phyloP scores from a whole-genome alignment of 2,797 vertebrate species.

The Macroramphosus scolopax region DNA sequence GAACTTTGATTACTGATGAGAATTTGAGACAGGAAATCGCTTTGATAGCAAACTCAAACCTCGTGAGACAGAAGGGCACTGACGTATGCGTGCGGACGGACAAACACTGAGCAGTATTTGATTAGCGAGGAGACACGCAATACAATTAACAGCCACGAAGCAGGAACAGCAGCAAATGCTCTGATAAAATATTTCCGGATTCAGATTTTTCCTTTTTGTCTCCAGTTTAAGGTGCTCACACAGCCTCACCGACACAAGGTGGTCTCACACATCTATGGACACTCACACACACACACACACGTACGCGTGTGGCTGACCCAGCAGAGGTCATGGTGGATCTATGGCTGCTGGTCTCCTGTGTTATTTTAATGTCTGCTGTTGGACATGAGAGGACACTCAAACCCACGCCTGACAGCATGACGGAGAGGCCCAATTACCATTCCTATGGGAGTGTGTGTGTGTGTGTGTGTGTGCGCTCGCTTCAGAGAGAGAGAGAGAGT shows the following conservation, averaged over 20 bases:
- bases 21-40: slow-evolving; percentile 79
- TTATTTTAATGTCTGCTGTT: slow-evolving; percentile 77
- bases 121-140: slow-evolving; percentile 57
- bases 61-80: slow-evolving; percentile 61
- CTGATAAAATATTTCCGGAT: slow-evolving; percentile 36
- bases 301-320: slow-evolving; percentile 33
- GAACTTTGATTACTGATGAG: slow-evolving; percentile 81
- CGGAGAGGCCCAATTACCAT: slow-evolving; percentile 74
- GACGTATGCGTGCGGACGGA: slow-evolving; percentile 35
- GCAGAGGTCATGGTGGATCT: slow-evolving; percentile 67
- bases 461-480: slow-evolving; percentile 27
- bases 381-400: slow-evolving; percentile 75
- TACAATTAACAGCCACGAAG: slow-evolving; percentile 53
- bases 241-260: background rate
- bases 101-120: slow-evolving; percentile 56
- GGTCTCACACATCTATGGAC: background rate
- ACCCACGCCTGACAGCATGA: slow-evolving; percentile 76
- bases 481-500: slow-evolving; percentile 10
- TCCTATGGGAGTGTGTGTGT: slow-evolving; percentile 37
- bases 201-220: slow-evolving; percentile 20
- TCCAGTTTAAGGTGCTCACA: slow-evolving; percentile 6
- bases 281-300: slow-evolving; percentile 14
- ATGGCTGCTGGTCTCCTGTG: slow-evolving; percentile 66
- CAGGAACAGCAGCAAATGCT: slow-evolving; percentile 52
- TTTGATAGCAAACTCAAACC: slow-evolving; percentile 79